A percentile compares a stretch with the other conserved stretches of the same genome.
Conservation (phyloP, 1,140 invertebrate genomes). For the Drosophila obscura region DNA sequence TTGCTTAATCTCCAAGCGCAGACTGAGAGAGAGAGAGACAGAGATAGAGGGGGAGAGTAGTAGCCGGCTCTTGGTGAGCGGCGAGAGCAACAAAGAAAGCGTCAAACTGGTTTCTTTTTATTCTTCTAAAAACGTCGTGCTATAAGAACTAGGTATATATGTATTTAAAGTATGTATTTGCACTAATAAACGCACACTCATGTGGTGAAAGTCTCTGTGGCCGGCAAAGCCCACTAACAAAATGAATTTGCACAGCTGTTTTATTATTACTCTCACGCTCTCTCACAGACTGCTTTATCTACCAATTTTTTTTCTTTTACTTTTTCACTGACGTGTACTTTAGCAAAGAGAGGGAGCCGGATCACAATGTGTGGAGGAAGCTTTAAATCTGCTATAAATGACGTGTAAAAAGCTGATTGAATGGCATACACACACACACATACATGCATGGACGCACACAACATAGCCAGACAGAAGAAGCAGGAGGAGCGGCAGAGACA, state of each 20-base stretch:
- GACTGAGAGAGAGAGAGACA: constrained; percentile 2
- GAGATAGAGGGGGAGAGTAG: constrained; percentile 2
- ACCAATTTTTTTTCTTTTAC: constrained; percentile 23
- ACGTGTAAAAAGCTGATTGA: constrained; percentile 76
- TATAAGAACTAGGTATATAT: no score
- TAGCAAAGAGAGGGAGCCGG: constrained; percentile 4
- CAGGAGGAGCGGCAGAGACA: constrained; percentile 16
- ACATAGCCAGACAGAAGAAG: constrained; percentile 10
- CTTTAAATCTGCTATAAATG: constrained; percentile 60
- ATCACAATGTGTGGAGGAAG: constrained; percentile 8
- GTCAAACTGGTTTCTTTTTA: constrained; percentile 55
- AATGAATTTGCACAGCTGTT: constrained; percentile 58
- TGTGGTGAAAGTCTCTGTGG: constrained; percentile 56
- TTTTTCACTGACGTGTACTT: constrained; percentile 60
- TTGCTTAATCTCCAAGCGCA: constrained; percentile 11
- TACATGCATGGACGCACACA: constrained; percentile 7
- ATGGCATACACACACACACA: constrained; percentile 16
- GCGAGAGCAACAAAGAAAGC: constrained; percentile 13
- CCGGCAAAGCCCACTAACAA: constrained; percentile 1
- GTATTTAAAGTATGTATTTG: no score
- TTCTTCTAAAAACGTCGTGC: no score
- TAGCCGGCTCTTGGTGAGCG: constrained; percentile 32
- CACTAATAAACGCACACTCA: constrained; percentile 1
- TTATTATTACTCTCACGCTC: constrained; percentile 9
- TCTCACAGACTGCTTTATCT: neutral